Evolutionary conservation across 2,797 vertebrate genomes (phyloP).

Genomic region (Clarias fuscus): DNA sequence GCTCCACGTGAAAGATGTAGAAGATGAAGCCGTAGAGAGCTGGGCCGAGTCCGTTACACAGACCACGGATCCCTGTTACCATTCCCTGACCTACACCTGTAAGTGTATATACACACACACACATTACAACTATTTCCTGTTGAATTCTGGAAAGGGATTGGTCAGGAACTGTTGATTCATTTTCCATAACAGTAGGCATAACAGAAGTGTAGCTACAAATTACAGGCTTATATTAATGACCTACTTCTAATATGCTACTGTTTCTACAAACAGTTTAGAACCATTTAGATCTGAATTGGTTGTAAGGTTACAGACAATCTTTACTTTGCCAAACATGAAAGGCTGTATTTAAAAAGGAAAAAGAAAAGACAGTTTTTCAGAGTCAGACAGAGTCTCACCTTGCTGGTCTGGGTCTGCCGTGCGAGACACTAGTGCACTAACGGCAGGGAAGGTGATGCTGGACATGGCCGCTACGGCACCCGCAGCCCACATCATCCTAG

Average conservation of each 20-base stretch:
- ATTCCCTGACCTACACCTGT: conserved; percentile 87
- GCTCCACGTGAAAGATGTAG: conserved; percentile 87
- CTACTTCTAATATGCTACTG: background rate
- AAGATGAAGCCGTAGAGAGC: conserved; percentile 89
- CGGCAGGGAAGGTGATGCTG: conserved; percentile 85
- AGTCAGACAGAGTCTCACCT: conserved; percentile 71
- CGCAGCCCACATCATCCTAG: conserved; percentile 90
- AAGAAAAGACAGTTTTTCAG: background rate
- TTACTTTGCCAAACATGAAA: background rate
- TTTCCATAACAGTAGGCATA: background rate
- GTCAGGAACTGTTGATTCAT: background rate
- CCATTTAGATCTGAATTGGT: background rate
- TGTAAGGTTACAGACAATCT: background rate
- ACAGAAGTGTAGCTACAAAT: background rate
- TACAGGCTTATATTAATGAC: background rate
- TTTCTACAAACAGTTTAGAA: background rate
- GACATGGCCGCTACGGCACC: conserved; percentile 88
- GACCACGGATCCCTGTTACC: conserved; percentile 85
- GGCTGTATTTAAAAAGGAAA: background rate
- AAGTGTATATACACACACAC: background rate
- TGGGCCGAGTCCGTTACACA: conserved; percentile 84
- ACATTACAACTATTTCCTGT: background rate
- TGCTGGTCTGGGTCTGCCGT: conserved; percentile 87
- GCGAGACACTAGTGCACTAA: conserved; percentile 84
- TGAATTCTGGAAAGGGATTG: background rate